A percentile compares a stretch with the other conserved stretches of the same genome.
Conservation (phyloP, 2,113 vertebrate genomes). For the Rynchops niger region DNA sequence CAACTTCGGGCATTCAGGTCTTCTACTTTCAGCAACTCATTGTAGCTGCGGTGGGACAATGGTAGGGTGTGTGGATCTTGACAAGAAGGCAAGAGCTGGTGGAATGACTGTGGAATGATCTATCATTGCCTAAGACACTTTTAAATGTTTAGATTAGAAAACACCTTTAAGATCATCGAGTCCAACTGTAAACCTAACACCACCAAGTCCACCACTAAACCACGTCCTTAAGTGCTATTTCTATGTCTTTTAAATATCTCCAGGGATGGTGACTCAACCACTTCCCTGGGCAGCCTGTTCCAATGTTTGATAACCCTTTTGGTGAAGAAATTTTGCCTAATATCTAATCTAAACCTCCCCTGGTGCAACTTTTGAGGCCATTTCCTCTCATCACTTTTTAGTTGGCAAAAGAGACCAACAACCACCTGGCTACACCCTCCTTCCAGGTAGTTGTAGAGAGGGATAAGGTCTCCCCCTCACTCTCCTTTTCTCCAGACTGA, state of each 20-base stretch:
- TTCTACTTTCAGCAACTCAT: neutral
- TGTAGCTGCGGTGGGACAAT: neutral
- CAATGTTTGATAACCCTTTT: neutral
- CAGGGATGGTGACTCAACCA: neutral
- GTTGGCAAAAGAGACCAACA: neutral
- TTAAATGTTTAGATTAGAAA: neutral
- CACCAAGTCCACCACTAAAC: neutral
- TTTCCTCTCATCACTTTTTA: neutral
- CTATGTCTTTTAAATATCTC: neutral
- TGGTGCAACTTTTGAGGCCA: neutral
- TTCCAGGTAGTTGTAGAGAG: neutral
- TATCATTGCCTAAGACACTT: too few species aligned
- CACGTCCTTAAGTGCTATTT: too few species aligned
- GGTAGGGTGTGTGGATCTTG: neutral
- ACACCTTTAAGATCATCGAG: neutral
- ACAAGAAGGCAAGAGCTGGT: neutral
- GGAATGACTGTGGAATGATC: neutral
- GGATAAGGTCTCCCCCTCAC: neutral
- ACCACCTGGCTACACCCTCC: neutral
- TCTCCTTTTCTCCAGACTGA: neutral
- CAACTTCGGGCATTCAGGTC: neutral
- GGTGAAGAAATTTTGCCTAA: neutral
- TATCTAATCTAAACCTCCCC: neutral
- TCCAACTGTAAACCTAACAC: neutral
- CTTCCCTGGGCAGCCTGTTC: neutral